These are phyloP conservation scores for Pionites leucogaster DNA, from an alignment of 2,113 vertebrate species.

Conservation along the genomic window DNA sequence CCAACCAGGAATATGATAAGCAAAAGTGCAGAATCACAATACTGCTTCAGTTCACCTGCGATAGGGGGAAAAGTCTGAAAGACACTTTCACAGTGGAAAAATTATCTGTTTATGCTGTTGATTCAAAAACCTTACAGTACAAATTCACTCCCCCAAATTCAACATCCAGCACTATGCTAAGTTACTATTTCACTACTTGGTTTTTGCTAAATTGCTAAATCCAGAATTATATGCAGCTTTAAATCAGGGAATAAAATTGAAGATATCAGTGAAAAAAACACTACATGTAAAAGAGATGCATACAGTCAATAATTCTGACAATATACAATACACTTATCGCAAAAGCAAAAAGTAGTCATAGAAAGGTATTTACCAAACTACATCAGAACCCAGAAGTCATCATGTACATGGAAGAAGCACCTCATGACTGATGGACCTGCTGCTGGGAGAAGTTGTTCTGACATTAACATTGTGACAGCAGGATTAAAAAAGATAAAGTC, in stretches of 20 bases:
- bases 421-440: not conserved
- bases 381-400: not conserved
- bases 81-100: not conserved
- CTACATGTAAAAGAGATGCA: not conserved
- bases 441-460: not conserved
- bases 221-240: not conserved
- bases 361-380: not conserved
- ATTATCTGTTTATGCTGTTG: not conserved
- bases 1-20: not conserved
- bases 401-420: not conserved
- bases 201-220: not conserved
- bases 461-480: not conserved
- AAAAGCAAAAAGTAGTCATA: not conserved
- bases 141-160: not conserved
- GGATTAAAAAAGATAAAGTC: not conserved
- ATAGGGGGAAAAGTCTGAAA: not conserved
- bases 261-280: not conserved
- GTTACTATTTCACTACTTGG: not conserved
- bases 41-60: not conserved
- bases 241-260: not conserved
- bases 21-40: not conserved
- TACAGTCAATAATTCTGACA: not conserved
- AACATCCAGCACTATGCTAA: not conserved
- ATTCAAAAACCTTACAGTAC: not conserved
- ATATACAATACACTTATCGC: not conserved